Percentiles rank a stretch among this genome's conserved stretches.
Conservation (phyloP, 2,797 vertebrate genomes). For the Gorsachius magnificus region DNA sequence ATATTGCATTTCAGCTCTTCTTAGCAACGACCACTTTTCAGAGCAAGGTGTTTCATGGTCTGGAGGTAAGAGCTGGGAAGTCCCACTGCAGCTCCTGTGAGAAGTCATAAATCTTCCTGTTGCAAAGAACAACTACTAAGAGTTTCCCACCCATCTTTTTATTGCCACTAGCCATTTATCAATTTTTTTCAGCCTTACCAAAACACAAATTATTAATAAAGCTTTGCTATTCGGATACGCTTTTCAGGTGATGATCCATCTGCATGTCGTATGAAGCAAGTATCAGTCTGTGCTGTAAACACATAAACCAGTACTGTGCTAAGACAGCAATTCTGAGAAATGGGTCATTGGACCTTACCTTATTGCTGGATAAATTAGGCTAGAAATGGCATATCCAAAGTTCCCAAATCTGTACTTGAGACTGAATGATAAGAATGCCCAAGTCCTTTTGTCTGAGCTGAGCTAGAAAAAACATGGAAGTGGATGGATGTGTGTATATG, state of each 20-base stretch:
- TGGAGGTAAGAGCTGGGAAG: background rate
- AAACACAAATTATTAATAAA: background rate
- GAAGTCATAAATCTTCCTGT: background rate
- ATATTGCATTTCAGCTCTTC: background rate
- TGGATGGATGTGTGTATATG: background rate
- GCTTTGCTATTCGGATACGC: background rate
- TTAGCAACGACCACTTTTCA: background rate
- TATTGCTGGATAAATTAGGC: background rate
- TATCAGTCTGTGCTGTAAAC: background rate
- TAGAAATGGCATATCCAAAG: background rate
- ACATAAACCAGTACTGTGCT: background rate
- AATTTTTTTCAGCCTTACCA: background rate
- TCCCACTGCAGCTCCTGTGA: background rate
- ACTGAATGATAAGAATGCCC: background rate
- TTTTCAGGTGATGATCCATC: background rate
- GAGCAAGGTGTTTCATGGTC: background rate
- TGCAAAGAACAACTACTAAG: background rate
- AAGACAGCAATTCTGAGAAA: background rate
- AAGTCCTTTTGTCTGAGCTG: background rate
- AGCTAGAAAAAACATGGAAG: background rate
- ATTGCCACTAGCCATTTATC: background rate
- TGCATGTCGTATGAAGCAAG: rapidly evolving
- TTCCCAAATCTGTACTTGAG: background rate
- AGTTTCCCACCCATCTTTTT: background rate
- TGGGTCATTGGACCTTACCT: background rate